These are phyloP conservation scores for Myiozetetes cayanensis DNA, from an alignment of 2,113 vertebrate species.

Conservation along the genomic window DNA sequence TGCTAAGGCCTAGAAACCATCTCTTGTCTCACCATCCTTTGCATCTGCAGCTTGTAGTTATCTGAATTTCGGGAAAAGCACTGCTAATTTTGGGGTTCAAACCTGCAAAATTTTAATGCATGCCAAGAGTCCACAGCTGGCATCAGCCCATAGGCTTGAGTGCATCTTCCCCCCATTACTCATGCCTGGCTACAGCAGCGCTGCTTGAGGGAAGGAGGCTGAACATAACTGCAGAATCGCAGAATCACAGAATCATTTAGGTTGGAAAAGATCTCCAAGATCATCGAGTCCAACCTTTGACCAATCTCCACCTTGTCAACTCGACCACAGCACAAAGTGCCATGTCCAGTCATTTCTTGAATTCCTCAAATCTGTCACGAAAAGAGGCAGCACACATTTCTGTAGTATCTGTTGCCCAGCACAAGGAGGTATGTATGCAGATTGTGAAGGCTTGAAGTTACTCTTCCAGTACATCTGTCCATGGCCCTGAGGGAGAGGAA, in stretches of 20 bases:
- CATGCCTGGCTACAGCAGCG: accelerated
- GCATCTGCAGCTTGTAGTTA: not conserved
- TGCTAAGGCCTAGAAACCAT: not conserved
- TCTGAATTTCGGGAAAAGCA: not conserved
- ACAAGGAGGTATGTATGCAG: not conserved
- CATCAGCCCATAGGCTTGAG: not conserved
- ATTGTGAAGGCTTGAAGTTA: not conserved
- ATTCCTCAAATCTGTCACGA: not conserved
- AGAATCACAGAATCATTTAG: not conserved
- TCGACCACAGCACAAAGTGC: no score
- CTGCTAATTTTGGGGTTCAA: not conserved
- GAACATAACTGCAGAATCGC: not conserved
- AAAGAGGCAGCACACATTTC: not conserved
- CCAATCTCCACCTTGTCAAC: not conserved
- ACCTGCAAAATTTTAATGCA: not conserved
- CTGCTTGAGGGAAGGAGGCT: not conserved
- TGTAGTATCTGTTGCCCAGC: not conserved
- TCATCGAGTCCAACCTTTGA: not conserved
- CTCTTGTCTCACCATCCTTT: not conserved
- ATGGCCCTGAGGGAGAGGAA: not conserved
- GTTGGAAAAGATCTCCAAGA: not conserved
- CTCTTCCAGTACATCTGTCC: not conserved
- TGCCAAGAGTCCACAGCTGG: not conserved
- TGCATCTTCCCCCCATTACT: not conserved
- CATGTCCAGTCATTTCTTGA: not conserved